Percentiles rank a stretch among this genome's conserved stretches.
phyloP scores from a whole-genome alignment of 30 jellyfish, hydroid and myxozoan genomes.

The Mastigias papua region DNA sequence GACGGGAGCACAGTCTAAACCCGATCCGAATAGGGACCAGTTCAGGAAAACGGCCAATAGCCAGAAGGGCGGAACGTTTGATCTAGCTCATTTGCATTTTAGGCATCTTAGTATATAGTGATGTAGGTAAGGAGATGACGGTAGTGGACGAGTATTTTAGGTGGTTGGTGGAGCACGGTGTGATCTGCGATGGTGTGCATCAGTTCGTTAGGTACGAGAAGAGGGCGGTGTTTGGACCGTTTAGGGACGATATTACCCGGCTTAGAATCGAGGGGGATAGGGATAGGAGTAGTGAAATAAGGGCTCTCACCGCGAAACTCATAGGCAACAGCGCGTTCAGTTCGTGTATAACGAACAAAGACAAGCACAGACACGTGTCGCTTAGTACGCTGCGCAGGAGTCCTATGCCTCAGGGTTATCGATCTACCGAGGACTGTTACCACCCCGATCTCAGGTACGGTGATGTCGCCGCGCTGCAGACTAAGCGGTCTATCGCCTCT shows the following conservation, averaged over 20 bases:
- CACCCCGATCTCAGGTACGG: no score
- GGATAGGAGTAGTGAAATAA: conserved; percentile 8
- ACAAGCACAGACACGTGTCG: background rate
- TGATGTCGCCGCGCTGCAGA: no score
- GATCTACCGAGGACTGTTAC: background rate
- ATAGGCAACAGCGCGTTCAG: conserved; percentile 19
- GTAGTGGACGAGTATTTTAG: conserved; percentile 5
- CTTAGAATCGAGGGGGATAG: background rate
- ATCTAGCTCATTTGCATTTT: no score
- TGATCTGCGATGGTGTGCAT: background rate
- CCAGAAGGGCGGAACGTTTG: no score
- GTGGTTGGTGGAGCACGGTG: conserved; percentile 19
- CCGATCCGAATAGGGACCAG: no score
- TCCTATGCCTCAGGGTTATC: background rate
- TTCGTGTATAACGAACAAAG: background rate
- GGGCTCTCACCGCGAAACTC: conserved; percentile 1
- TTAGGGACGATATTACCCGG: background rate
- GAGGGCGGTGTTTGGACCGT: background rate
- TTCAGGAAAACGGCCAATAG: no score
- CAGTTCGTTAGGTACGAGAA: background rate
- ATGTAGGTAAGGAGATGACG: background rate
- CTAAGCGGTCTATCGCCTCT: background rate
- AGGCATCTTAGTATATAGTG: no score
- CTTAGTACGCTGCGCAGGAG: no score
- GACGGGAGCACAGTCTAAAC: no score